Conservation (phyloP, 2,113 vertebrate species). For the Todiramphus saurophagus region DNA sequence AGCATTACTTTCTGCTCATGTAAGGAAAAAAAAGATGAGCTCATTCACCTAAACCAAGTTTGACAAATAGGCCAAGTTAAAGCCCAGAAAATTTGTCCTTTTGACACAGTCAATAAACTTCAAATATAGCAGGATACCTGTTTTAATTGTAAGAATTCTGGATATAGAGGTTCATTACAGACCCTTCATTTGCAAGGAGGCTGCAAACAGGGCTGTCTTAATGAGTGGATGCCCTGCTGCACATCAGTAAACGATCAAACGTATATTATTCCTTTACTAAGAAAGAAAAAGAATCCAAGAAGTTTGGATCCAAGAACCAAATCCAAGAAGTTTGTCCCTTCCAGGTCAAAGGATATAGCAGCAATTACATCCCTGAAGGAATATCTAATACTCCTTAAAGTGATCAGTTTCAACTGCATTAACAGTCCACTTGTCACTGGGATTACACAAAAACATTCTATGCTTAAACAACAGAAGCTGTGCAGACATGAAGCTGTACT, state of each 20-base stretch:
- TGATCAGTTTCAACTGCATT: rapidly evolving
- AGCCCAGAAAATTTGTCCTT: neutral
- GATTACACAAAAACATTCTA: neutral
- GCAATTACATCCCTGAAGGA: neutral
- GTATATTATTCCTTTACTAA: neutral
- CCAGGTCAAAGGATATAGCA: neutral
- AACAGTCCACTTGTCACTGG: neutral
- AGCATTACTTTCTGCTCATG: neutral
- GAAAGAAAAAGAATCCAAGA: neutral
- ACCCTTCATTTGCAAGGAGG: neutral
- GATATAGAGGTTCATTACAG: neutral
- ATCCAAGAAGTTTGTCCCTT: neutral
- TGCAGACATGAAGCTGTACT: conserved; percentile 19
- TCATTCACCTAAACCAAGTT: neutral
- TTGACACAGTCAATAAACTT: neutral
- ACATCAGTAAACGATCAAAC: neutral
- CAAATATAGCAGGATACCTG: neutral
- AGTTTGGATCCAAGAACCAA: neutral
- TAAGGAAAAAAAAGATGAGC: neutral
- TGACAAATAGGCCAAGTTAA: neutral
- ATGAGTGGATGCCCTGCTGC: neutral
- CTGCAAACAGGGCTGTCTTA: neutral
- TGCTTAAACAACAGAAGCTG: neutral
- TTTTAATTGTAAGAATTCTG: neutral
- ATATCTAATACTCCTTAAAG: neutral